Conservation (phyloP, 2,888 invertebrate genomes). For the Drosophila emarginata region DNA sequence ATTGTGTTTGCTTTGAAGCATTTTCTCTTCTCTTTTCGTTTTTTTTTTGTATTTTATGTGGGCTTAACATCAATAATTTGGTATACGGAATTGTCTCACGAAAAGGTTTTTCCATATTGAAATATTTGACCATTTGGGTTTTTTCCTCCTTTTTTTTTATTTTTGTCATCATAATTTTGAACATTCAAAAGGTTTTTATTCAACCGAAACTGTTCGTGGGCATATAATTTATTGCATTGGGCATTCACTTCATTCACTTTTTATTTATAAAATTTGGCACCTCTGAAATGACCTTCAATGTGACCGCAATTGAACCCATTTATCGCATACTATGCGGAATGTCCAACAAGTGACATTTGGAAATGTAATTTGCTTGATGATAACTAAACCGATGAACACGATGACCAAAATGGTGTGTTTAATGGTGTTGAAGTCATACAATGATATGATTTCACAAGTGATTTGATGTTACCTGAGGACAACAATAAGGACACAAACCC, state of each 20-base stretch:
- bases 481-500: not conserved
- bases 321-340: constrained; percentile 29
- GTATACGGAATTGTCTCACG: not conserved
- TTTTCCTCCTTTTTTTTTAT: not conserved
- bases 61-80: too few species aligned
- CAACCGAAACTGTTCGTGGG: not conserved
- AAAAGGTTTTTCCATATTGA: not conserved
- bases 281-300: constrained; percentile 26
- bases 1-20: constrained; percentile 4
- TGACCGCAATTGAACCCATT: constrained; percentile 13
- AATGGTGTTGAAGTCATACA: constrained; percentile 36
- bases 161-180: not conserved
- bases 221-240: not conserved
- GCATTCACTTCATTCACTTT: not conserved
- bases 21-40: not conserved
- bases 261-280: not conserved
- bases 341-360: constrained; percentile 53
- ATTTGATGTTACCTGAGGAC: constrained; percentile 66
- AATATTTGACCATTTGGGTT: not conserved
- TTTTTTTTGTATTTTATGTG: too few species aligned
- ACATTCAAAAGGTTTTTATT: not conserved
- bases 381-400: constrained; percentile 30
- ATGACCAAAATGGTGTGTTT: constrained; percentile 33
- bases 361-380: constrained; percentile 44
- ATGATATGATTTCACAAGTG: constrained; percentile 62